Evolutionary conservation across 2,797 vertebrate species (phyloP).

Genomic region (Aphelocoma californica): DNA sequence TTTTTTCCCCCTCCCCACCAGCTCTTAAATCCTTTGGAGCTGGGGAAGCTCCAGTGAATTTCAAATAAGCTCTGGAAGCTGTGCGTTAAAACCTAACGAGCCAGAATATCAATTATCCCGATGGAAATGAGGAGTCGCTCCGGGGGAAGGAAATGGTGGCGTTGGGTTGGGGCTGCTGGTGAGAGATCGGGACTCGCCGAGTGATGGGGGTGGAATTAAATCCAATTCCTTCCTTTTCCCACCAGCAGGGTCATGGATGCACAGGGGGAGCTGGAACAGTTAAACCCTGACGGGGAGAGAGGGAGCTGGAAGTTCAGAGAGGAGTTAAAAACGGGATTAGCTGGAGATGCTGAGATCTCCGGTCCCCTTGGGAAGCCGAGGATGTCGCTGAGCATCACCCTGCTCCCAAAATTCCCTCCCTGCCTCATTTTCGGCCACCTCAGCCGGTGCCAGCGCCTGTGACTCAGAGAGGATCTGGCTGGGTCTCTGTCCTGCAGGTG

Average conservation of each 20-base stretch:
- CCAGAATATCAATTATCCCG: background rate
- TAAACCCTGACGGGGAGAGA: background rate
- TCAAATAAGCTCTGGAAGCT: background rate
- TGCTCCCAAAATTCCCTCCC: background rate
- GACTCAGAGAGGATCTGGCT: background rate
- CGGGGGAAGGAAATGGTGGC: background rate
- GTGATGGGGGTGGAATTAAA: background rate
- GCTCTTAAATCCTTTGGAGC: background rate
- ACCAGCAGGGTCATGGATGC: fast-evolving
- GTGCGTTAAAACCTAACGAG: background rate
- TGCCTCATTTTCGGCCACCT: fast-evolving
- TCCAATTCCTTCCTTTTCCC: background rate
- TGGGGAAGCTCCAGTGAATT: background rate
- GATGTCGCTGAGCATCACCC: background rate
- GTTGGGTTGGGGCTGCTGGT: background rate
- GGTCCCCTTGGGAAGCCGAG: background rate
- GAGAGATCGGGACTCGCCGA: background rate
- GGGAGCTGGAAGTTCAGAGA: background rate
- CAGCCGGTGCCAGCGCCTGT: background rate
- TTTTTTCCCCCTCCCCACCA: fast-evolving
- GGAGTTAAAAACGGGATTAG: background rate
- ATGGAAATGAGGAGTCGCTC: background rate
- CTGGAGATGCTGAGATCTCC: background rate
- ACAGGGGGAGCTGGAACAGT: background rate
- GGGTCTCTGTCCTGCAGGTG: background rate